Base-by-base conservation (phyloP, 2,113 vertebrate species). In the Speoplatyrhinus poulsoni region DNA sequence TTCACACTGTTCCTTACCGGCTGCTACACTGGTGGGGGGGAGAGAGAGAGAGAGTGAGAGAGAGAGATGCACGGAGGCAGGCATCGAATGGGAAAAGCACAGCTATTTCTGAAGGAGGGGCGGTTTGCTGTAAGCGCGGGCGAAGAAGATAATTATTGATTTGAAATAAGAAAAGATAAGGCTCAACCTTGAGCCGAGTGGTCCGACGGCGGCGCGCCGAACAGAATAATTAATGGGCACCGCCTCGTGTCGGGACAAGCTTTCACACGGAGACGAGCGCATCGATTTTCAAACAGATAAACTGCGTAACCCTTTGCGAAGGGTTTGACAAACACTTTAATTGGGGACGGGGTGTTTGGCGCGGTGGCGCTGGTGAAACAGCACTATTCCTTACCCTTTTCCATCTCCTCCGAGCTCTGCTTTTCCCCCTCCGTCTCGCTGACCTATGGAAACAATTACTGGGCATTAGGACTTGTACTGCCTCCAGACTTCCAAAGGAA, bases 141-240 rank as follows among this genome's bases (percentile, higher is more conserved):
- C n/a, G 50, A 33, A 69, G 82, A 81, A 86, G 90, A 90, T 91
- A 90, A 89, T 91, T 92, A 92, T 91, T 90, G 91, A 92, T 90
- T 88, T 82, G 83, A 88, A 92, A 92, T 90, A 88, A 91, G 87
- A 90, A 90, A 88, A 90, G 91, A 91, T 90, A 90, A 88, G 88
- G 69, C 83, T 90, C 91, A 90, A 92, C 91, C 91, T 91, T 92
- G 91, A 90, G 90, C 80, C 91, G 91, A 90, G 90, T 79, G 75
- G 87, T 77, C 63, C 50, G 36, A 84, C 53, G 75, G 76, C 82
- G 80, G 85, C 82, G 59, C 75, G 46, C 83, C 60, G 76, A 83
- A 84, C 79, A 80, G 88, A 89, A 91, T 92, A 91, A 92, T 91
- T 88, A 91, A 91, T 89, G 90, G 83, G 36, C 73, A 71, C 86